Conservation (phyloP, 2,888 invertebrate genomes). For the Bugulina stolonifera region DNA sequence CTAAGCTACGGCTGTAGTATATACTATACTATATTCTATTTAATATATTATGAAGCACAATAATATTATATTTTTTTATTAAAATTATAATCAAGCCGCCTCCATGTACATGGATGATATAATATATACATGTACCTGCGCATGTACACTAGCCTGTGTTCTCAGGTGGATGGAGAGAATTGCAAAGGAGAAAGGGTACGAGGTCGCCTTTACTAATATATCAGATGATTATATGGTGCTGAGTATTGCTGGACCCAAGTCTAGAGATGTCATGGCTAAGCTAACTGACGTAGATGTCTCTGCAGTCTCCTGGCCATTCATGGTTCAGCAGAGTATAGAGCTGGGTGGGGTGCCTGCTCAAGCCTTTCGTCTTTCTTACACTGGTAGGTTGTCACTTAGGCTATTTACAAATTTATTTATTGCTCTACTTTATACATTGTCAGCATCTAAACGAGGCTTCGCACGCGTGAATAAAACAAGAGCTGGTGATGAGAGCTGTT, state of each 20-base stretch:
- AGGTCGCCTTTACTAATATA: conserved; percentile 43
- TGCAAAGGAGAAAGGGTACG: conserved; percentile 33
- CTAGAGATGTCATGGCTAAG: conserved; percentile 42
- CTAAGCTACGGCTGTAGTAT: too few relatives aligned
- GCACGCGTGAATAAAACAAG: too few relatives aligned
- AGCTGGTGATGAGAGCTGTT: too few relatives aligned
- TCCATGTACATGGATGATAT: too few relatives aligned
- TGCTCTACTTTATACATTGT: too few relatives aligned
- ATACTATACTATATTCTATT: too few relatives aligned
- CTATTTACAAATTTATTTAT: neutral
- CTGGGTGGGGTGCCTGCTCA: conserved; percentile 41
- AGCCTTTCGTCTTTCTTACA: conserved; percentile 49
- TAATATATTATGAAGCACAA: too few relatives aligned
- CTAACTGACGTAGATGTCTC: conserved; percentile 44
- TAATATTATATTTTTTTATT: too few relatives aligned
- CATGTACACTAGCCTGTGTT: too few relatives aligned
- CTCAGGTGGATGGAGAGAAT: conserved; percentile 46
- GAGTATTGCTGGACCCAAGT: conserved; percentile 49
- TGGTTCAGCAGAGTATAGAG: conserved; percentile 39
- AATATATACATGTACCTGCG: too few relatives aligned
- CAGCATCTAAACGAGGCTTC: too few relatives aligned
- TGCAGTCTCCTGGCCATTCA: conserved; percentile 48
- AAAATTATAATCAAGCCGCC: too few relatives aligned
- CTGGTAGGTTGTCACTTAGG: conserved; percentile 36
- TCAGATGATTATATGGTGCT: conserved; percentile 47